Evolutionary conservation across 2,888 invertebrate species (phyloP).

Genomic region (Luffia ferchaultella): DNA sequence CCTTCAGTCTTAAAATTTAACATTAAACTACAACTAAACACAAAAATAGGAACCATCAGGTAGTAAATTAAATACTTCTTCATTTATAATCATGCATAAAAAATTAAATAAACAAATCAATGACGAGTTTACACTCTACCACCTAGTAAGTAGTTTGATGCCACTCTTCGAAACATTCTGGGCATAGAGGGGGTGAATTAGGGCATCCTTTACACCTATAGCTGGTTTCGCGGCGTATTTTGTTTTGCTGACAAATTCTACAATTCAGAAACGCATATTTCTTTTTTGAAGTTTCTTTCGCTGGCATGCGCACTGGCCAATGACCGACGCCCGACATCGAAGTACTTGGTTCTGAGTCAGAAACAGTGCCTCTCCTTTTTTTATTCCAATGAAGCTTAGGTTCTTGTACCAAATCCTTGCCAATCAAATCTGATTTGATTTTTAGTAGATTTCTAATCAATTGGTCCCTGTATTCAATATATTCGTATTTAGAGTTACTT

Average conservation of each 20-base stretch:
- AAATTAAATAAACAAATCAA: too few species aligned
- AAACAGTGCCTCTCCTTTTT: not conserved
- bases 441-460: not conserved
- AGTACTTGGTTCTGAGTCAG: not conserved
- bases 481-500: not conserved
- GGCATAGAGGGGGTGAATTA: conserved; percentile 15
- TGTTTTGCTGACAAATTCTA: conserved; percentile 3
- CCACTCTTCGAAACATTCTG: conserved; percentile 14
- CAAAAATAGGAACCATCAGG: too few species aligned
- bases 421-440: too few species aligned
- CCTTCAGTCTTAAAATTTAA: too few species aligned
- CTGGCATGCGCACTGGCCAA: conserved; percentile 2
- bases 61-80: too few species aligned
- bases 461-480: not conserved
- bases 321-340: not conserved
- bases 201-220: conserved; percentile 15
- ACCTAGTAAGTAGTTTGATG: too few species aligned
- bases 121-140: too few species aligned
- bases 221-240: conserved; percentile 13
- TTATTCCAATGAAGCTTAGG: too few species aligned
- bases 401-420: too few species aligned
- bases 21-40: too few species aligned
- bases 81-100: too few species aligned
- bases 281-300: not conserved
- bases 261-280: not conserved